Conservation (phyloP, 2,113 vertebrate genomes). For the Nasalis larvatus region DNA sequence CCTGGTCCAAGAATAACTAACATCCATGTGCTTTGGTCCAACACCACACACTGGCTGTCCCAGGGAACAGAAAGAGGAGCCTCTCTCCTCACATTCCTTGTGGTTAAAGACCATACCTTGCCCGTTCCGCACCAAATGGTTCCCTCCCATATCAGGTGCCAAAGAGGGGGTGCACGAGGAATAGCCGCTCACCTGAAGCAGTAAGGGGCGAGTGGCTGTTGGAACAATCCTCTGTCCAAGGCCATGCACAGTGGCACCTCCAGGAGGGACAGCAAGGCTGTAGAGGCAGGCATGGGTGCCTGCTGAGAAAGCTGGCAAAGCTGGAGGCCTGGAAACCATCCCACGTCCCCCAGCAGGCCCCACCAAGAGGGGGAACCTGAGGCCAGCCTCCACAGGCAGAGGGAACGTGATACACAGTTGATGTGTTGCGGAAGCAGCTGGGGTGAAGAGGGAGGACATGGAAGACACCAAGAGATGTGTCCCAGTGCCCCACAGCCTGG, state of each 20-base stretch:
- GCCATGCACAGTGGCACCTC: rapidly evolving
- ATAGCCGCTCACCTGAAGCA: too few relatives aligned
- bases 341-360: not conserved
- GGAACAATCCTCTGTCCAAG: not conserved
- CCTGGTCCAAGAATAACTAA: not conserved
- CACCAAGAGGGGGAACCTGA: not conserved
- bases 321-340: not conserved
- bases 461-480: not conserved
- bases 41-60: not conserved
- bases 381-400: not conserved
- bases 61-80: not conserved
- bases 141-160: not conserved
- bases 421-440: not conserved
- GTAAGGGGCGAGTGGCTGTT: not conserved
- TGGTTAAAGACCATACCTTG: not conserved
- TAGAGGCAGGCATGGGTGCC: too few relatives aligned
- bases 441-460: rapidly evolving
- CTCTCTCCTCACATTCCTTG: not conserved
- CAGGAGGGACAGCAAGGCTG: not conserved
- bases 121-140: not conserved
- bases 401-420: not conserved
- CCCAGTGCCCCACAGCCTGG: not conserved
- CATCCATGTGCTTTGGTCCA: not conserved
- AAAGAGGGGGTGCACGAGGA: too few relatives aligned
- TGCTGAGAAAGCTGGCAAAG: too few relatives aligned